These are phyloP conservation scores for Myanophis thanlyinensis DNA, from an alignment of 2,113 vertebrate species.

Conservation along the genomic window DNA sequence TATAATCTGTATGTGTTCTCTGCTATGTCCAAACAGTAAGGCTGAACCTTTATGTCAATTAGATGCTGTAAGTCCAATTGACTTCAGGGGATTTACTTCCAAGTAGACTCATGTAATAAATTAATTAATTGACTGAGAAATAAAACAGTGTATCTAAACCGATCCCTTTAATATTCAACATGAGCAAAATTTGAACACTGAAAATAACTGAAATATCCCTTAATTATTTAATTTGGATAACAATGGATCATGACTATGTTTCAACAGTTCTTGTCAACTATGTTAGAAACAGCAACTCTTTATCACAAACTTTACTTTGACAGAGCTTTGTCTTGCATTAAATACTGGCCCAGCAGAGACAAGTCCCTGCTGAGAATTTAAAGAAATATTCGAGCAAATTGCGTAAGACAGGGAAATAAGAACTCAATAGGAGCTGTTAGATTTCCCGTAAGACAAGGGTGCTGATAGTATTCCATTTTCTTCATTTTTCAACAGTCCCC, in stretches of 20 bases:
- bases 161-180: neutral
- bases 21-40: neutral
- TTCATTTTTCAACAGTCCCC: conserved; percentile 27
- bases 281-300: conserved; percentile 33
- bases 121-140: neutral
- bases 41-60: neutral
- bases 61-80: neutral
- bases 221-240: conserved; percentile 24
- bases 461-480: conserved; percentile 2
- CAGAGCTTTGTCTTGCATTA: conserved; percentile 7
- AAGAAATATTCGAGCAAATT: conserved; percentile 37
- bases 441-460: conserved; percentile 34
- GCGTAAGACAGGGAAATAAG: conserved; percentile 38
- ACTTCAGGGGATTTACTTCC: neutral
- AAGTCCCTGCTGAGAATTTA: neutral
- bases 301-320: conserved; percentile 21
- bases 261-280: neutral
- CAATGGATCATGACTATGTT: conserved; percentile 17
- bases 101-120: neutral
- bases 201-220: neutral
- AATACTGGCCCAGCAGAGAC: conserved; percentile 17
- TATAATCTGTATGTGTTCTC: neutral
- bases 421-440: conserved; percentile 25
- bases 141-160: conserved; percentile 1
- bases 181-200: conserved; percentile 3